A percentile compares a stretch with the other conserved stretches of the same genome.
These are phyloP conservation scores for Mormoops blainvillei DNA, from an alignment of 2,113 vertebrate genomes.

Conservation along the genomic window DNA sequence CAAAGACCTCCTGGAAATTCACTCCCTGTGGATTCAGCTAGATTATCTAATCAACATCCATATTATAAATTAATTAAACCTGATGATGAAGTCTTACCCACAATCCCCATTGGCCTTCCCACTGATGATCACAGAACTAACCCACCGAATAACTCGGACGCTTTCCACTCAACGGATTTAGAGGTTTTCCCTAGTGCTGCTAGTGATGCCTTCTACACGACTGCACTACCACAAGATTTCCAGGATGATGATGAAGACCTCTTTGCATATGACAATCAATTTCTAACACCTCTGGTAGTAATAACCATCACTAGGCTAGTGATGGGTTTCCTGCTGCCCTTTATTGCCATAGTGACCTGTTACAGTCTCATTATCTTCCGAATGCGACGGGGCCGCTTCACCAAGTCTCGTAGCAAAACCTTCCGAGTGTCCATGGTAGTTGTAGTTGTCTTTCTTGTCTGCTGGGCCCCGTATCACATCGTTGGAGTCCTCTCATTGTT, in stretches of 20 bases:
- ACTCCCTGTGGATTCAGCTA: background rate
- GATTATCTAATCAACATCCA: background rate
- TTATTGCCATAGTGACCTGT: slow-evolving; percentile 76
- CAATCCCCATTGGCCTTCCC: background rate
- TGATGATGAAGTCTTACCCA: background rate
- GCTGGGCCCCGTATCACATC: slow-evolving; percentile 85
- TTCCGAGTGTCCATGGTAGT: slow-evolving; percentile 69
- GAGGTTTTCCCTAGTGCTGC: background rate
- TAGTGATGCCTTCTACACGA: background rate
- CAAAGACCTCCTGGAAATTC: background rate
- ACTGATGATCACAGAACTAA: background rate
- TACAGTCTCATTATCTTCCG: slow-evolving; percentile 76
- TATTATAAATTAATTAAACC: background rate
- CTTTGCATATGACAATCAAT: background rate
- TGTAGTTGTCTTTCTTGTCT: slow-evolving; percentile 81
- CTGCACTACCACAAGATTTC: background rate
- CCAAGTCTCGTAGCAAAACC: slow-evolving; percentile 69
- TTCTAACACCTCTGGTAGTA: background rate
- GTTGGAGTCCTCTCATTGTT: slow-evolving; percentile 71
- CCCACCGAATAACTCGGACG: background rate
- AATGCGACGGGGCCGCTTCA: slow-evolving; percentile 39
- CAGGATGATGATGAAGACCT: background rate
- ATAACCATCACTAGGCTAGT: slow-evolving; percentile 71
- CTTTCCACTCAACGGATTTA: background rate
- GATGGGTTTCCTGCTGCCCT: slow-evolving; percentile 83